Evolutionary conservation across 2,888 invertebrate genomes (phyloP), one percentile per base, ranked within the genome.

Genomic region (Hirtodrosophila duncani): DNA sequence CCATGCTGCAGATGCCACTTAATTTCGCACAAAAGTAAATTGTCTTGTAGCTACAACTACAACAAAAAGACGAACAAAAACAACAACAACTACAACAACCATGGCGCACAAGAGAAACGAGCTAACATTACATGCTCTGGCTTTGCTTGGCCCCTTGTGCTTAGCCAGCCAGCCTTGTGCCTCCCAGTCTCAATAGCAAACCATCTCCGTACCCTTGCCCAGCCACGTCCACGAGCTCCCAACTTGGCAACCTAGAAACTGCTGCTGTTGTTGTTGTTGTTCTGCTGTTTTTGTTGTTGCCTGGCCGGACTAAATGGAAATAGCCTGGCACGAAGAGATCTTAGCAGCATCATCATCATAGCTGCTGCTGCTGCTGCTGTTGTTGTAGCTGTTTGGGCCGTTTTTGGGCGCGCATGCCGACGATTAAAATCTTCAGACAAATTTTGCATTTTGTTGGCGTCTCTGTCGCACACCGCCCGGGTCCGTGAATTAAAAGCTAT

Each of bases 371-470:
- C 14, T 21, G 16, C 14, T 23, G 39, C 17, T 27, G 43, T n/a
- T 29, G 34, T 5, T 33, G 38, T 24, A 21, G 50, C 29, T 36
- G 66, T 44, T 64, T 66, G 63, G 70, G 63, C 58, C 59, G 57
- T 63, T 62, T 70, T 78, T 65, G 66, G 64, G 72, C 67, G 57
- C 67, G 58, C 70, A 68, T 74, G 72, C 66, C 69, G 63, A 63
- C 79, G 85, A 85, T 84, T 81, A 79, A 81, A 82, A 84, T 85
- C 84, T 84, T 67, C 84, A 85, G 85, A 85, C 83, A 82, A 81
- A 77, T 79, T 77, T 83, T 66, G 69, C 69, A 70, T 68, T 74
- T 70, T 63, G 65, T 69, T 74, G 69, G 77, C 72, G 65, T 72
- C 79, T 52, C 75, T 58, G 68, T 78, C 68, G 53, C 66, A 66